These are phyloP conservation scores for Aplochiton taeniatus DNA, from an alignment of 2,797 vertebrate genomes.

Conservation along the genomic window DNA sequence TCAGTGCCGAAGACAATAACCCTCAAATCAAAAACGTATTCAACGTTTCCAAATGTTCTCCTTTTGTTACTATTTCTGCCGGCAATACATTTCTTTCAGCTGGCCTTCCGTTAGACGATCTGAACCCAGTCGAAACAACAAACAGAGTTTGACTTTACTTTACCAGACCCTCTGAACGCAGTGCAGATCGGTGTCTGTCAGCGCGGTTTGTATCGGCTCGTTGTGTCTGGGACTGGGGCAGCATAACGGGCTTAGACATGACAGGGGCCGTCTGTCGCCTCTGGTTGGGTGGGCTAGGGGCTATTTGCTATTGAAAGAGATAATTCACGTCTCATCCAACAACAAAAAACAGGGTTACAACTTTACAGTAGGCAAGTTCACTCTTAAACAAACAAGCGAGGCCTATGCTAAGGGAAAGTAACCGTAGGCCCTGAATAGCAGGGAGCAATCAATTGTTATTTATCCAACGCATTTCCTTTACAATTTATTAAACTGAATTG, in stretches of 20 bases:
- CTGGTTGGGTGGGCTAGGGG: conserved; percentile 90
- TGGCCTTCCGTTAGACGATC: too few relatives aligned
- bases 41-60: too few relatives aligned
- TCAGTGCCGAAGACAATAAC: not conserved
- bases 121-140: too few relatives aligned
- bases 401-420: not conserved
- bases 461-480: too few relatives aligned
- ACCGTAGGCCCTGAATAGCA: not conserved
- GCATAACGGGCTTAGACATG: conserved; percentile 95
- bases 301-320: conserved; percentile 82
- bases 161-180: conserved; percentile 90
- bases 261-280: conserved; percentile 83
- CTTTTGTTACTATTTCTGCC: too few relatives aligned
- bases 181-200: conserved; percentile 79
- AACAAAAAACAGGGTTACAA: conserved; percentile 10
- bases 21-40: not conserved
- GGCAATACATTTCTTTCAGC: too few relatives aligned
- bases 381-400: not conserved
- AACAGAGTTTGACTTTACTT: conserved; percentile 49
- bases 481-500: not conserved
- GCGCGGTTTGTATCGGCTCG: conserved; percentile 30
- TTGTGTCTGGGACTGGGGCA: conserved; percentile 83
- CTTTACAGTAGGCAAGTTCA: not conserved
- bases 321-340: conserved; percentile 34
- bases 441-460: too few relatives aligned